Conservation (phyloP, 2,113 vertebrate genomes). For the Menura novaehollandiae region DNA sequence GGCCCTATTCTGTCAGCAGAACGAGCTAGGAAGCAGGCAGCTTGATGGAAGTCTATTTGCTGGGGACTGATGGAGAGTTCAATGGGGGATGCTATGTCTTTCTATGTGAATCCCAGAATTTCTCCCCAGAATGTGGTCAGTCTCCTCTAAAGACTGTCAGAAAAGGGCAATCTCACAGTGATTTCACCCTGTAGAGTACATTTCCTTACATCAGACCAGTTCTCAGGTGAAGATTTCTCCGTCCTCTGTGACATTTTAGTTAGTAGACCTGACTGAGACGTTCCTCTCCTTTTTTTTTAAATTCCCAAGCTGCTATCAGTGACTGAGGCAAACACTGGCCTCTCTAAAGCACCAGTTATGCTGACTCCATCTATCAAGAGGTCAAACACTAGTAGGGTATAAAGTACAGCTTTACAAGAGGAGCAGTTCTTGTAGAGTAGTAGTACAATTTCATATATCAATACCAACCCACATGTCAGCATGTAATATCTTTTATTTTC, state of each 20-base stretch:
- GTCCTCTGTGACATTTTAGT: not conserved
- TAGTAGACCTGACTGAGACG: not conserved
- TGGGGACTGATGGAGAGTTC: not conserved
- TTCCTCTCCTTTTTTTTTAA: not conserved
- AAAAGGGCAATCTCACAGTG: not conserved
- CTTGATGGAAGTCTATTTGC: not conserved
- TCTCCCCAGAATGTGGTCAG: not conserved
- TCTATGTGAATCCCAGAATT: not conserved
- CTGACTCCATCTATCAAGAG: not conserved
- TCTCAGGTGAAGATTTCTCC: not conserved
- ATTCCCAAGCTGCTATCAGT: not conserved
- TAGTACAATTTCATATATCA: not conserved
- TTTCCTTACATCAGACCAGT: not conserved
- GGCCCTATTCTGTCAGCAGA: not conserved
- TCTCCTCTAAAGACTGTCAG: not conserved
- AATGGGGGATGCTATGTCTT: not conserved
- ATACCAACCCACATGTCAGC: not conserved
- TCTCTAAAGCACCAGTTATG: not conserved
- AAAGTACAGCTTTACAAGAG: not conserved
- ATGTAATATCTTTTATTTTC: not conserved
- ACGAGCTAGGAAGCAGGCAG: not conserved
- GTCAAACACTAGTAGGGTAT: not conserved
- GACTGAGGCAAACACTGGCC: not conserved
- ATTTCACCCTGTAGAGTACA: not conserved
- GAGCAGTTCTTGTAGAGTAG: not conserved